Conservation (phyloP, 2,888 invertebrate species). For the Orthosia gracilis region DNA sequence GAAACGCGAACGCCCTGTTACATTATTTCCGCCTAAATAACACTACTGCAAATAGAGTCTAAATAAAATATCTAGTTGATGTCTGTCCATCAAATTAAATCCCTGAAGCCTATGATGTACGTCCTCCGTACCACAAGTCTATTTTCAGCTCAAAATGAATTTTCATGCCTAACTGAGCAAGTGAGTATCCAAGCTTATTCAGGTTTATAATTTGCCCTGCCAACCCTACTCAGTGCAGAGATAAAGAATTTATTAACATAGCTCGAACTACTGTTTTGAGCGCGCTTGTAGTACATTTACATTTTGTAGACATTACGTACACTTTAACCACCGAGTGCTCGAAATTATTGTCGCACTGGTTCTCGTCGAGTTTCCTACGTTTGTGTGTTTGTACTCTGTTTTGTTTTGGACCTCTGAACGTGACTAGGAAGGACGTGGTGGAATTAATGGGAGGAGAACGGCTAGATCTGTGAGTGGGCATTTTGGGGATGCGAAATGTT, state of each 20-base stretch:
- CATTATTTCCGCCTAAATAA: too few species aligned
- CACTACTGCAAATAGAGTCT: too few species aligned
- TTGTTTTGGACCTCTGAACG: slow-evolving; percentile 19
- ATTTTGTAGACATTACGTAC: slow-evolving; percentile 58
- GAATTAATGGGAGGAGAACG: slow-evolving; percentile 12
- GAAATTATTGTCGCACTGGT: slow-evolving; percentile 55
- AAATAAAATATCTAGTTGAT: neutral
- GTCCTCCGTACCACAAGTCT: slow-evolving; percentile 9
- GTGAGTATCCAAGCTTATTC: slow-evolving; percentile 12
- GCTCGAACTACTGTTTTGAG: slow-evolving; percentile 58
- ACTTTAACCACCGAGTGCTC: slow-evolving; percentile 46
- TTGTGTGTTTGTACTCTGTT: slow-evolving; percentile 41
- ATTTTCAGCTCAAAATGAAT: slow-evolving; percentile 28
- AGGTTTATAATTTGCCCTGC: slow-evolving; percentile 9
- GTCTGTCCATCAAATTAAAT: neutral
- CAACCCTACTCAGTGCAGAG: slow-evolving; percentile 45
- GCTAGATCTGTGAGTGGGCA: slow-evolving; percentile 4
- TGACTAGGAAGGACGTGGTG: slow-evolving; percentile 33
- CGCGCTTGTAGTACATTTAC: slow-evolving; percentile 48
- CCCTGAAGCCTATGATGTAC: neutral
- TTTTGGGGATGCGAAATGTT: neutral
- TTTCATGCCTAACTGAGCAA: slow-evolving; percentile 21
- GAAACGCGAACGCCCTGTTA: too few species aligned
- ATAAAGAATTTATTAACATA: slow-evolving; percentile 67
- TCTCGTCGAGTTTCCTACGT: slow-evolving; percentile 46